Conservation (phyloP, 2,797 vertebrate species). For the Fundulus diaphanus region DNA sequence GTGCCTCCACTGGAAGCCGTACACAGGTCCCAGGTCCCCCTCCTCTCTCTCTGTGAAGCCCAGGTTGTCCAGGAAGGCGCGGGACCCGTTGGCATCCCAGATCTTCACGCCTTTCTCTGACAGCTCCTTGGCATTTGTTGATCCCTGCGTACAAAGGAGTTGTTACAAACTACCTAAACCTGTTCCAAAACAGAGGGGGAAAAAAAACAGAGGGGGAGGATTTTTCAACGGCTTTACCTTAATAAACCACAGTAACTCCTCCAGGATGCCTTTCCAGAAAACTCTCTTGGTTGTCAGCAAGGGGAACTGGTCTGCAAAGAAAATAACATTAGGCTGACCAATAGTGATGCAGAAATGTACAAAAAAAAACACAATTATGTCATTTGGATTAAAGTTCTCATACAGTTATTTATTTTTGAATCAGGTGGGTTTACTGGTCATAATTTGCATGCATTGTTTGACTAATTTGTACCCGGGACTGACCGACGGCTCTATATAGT, state of each 20-base stretch:
- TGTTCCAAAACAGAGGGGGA: not conserved
- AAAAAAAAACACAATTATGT: not conserved
- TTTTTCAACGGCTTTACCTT: conserved; percentile 81
- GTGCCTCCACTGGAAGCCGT: conserved; percentile 98
- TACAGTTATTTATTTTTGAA: not conserved
- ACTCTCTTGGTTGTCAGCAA: conserved; percentile 95
- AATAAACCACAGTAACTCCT: conserved; percentile 97
- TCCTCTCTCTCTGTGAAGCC: conserved; percentile 90
- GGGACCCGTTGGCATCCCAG: conserved; percentile 96
- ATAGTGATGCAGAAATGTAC: not conserved
- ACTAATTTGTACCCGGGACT: not conserved
- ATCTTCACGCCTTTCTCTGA: conserved; percentile 95
- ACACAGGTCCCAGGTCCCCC: conserved; percentile 95
- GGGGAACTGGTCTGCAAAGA: conserved; percentile 89
- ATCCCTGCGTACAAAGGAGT: conserved; percentile 82
- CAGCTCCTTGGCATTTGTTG: conserved; percentile 94
- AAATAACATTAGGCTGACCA: not conserved
- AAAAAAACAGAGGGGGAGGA: too few relatives aligned
- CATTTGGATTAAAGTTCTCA: not conserved
- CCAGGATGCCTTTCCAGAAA: conserved; percentile 95
- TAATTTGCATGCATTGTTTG: too few relatives aligned
- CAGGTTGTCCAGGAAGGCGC: conserved; percentile 90
- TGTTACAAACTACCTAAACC: not conserved
- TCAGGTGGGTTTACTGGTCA: too few relatives aligned
- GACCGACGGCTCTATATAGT: not conserved